Percentiles rank a stretch among this genome's conserved stretches.
phyloP scores from a whole-genome alignment of 2,888 invertebrate genomes.

The Latheticus oryzae region DNA sequence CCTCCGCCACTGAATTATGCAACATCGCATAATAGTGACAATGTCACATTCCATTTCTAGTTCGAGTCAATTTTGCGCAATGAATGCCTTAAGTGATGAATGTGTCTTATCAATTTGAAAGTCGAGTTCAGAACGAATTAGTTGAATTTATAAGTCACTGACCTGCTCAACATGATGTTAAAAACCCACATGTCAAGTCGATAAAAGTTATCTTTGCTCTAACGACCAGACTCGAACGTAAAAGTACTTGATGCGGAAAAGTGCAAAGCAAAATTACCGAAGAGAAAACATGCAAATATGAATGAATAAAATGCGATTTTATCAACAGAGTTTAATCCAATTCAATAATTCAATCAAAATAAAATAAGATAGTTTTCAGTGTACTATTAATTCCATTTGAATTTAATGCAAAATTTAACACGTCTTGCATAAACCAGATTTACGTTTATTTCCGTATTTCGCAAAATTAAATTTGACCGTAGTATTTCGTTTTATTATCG shows the following conservation, averaged over 20 bases:
- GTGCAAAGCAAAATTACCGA: slow-evolving; percentile 22
- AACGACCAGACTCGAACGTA: slow-evolving; percentile 23
- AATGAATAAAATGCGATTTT: slow-evolving; percentile 6
- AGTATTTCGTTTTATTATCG: slow-evolving; percentile 28
- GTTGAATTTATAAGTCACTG: slow-evolving; percentile 25
- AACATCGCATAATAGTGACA: slow-evolving; percentile 14
- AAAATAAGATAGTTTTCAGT: slow-evolving; percentile 14
- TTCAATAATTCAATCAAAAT: neutral
- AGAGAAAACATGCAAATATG: slow-evolving; percentile 24
- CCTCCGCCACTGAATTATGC: slow-evolving; percentile 17
- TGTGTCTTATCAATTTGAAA: slow-evolving; percentile 30
- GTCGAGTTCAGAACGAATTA: slow-evolving; percentile 16
- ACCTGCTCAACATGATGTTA: slow-evolving; percentile 29
- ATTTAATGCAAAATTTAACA: slow-evolving; percentile 30
- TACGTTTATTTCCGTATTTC: slow-evolving; percentile 33
- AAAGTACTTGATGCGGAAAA: slow-evolving; percentile 16
- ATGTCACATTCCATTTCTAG: slow-evolving; percentile 8
- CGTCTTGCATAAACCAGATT: slow-evolving; percentile 20
- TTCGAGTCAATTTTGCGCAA: slow-evolving; percentile 12
- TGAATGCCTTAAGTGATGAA: slow-evolving; percentile 25
- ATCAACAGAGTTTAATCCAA: neutral
- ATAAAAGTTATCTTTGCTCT: slow-evolving; percentile 25
- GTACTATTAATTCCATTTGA: slow-evolving; percentile 24
- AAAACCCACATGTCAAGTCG: slow-evolving; percentile 33
- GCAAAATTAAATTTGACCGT: slow-evolving; percentile 36